phyloP scores from a whole-genome alignment of 1,140 invertebrate species.

The Augochlora pura region DNA sequence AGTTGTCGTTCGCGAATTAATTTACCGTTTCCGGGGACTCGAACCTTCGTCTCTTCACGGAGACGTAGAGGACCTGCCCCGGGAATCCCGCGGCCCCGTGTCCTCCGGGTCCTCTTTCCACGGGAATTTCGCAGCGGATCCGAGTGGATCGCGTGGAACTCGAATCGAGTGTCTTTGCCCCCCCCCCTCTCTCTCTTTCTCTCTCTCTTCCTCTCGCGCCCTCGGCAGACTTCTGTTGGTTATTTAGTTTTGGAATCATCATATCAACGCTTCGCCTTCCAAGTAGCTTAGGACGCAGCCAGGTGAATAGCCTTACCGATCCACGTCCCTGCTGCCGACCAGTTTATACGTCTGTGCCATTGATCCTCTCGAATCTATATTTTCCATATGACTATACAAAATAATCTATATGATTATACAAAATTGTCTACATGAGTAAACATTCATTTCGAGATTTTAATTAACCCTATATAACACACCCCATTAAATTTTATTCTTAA shows the following conservation, averaged over 20 bases:
- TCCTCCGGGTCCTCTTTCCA: slow-evolving; percentile 6
- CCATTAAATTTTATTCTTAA: too few species aligned
- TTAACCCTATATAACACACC: too few species aligned
- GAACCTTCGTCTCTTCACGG: slow-evolving; percentile 12
- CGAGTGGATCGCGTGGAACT: not conserved
- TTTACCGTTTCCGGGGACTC: slow-evolving; percentile 60
- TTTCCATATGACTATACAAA: too few species aligned
- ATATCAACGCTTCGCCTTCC: too few species aligned
- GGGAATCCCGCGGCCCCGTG: not conserved
- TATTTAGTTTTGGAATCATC: slow-evolving; percentile 12
- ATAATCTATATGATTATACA: too few species aligned
- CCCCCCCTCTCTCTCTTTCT: not conserved
- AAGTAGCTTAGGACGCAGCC: too few species aligned
- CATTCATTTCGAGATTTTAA: too few species aligned
- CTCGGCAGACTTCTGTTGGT: not conserved
- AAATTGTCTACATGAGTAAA: too few species aligned
- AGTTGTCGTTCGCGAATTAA: slow-evolving; percentile 73
- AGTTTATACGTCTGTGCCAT: too few species aligned
- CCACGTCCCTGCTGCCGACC: not conserved
- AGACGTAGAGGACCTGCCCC: not conserved
- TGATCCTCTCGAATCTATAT: too few species aligned
- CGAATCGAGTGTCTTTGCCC: not conserved
- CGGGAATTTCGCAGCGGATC: not conserved
- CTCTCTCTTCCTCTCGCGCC: too few species aligned
- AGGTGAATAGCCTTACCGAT: not conserved